These are phyloP conservation scores for Toxotes lorentzi DNA, from an alignment of 2,797 vertebrate species.

Conservation along the genomic window DNA sequence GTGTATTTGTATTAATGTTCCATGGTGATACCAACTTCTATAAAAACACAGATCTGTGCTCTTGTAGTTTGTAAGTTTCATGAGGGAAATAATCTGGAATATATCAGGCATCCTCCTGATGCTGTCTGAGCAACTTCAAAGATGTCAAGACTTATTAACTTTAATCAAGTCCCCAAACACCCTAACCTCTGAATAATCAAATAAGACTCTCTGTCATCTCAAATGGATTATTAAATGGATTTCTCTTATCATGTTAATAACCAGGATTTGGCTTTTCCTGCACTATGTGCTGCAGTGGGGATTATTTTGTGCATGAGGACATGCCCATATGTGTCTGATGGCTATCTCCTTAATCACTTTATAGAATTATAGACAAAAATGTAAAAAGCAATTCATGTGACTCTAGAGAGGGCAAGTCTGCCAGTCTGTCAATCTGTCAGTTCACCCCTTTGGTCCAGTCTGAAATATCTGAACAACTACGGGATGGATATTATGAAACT, in stretches of 20 bases:
- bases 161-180: constrained; percentile 14
- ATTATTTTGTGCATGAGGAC: background rate
- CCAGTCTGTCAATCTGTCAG: background rate
- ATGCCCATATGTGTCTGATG: background rate
- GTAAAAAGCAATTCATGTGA: background rate
- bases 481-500: background rate
- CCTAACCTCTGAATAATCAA: constrained; percentile 19
- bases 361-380: background rate
- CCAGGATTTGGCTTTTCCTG: constrained; percentile 10
- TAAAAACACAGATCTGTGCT: background rate
- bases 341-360: background rate
- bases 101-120: background rate
- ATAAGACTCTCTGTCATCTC: constrained; percentile 6
- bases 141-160: constrained; percentile 25
- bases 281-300: background rate
- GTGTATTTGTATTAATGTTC: background rate
- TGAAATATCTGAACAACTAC: background rate
- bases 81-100: constrained; percentile 5
- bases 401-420: background rate
- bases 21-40: background rate
- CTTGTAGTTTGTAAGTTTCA: background rate
- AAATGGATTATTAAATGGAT: constrained; percentile 21
- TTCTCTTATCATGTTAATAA: constrained; percentile 29
- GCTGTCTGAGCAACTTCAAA: constrained; percentile 19
- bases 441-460: background rate